Percentiles rank a stretch among this genome's conserved stretches.
Evolutionary conservation across 2,113 vertebrate species (phyloP).

Genomic region (Nesogale talazaci): DNA sequence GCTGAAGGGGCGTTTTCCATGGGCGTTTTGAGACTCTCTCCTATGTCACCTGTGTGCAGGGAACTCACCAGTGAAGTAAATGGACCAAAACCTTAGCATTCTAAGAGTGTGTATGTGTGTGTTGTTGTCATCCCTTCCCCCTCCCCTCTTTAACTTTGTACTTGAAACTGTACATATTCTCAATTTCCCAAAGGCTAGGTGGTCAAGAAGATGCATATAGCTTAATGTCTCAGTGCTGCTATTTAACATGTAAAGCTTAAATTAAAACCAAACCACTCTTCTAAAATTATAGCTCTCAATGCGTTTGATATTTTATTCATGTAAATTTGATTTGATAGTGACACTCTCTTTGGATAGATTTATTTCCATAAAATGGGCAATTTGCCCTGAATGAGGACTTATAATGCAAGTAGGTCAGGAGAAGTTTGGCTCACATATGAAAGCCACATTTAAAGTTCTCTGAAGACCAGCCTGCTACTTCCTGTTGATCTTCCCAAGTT

Average conservation of each 20-base stretch:
- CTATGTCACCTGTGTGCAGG: background rate
- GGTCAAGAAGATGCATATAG: background rate
- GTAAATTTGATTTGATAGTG: background rate
- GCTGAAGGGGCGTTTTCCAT: too few relatives aligned
- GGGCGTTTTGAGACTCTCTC: too few relatives aligned
- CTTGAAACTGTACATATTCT: background rate
- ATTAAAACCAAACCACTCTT: background rate
- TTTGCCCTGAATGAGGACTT: background rate
- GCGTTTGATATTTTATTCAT: background rate
- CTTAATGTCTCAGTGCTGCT: background rate
- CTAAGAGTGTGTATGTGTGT: background rate
- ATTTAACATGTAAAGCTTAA: accelerated
- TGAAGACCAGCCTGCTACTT: background rate
- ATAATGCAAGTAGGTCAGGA: background rate
- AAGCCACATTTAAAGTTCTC: background rate
- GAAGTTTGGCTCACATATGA: too few relatives aligned
- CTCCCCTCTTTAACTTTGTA: background rate
- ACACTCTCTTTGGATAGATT: background rate
- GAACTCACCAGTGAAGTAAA: background rate
- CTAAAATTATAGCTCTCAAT: background rate
- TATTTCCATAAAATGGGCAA: background rate
- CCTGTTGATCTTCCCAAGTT: too few relatives aligned
- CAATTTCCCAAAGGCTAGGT: background rate
- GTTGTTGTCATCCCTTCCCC: too few relatives aligned
- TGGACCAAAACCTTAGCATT: background rate